These are phyloP conservation scores for Tiliacea aurago DNA, from an alignment of 2,888 invertebrate species.

Conservation along the genomic window DNA sequence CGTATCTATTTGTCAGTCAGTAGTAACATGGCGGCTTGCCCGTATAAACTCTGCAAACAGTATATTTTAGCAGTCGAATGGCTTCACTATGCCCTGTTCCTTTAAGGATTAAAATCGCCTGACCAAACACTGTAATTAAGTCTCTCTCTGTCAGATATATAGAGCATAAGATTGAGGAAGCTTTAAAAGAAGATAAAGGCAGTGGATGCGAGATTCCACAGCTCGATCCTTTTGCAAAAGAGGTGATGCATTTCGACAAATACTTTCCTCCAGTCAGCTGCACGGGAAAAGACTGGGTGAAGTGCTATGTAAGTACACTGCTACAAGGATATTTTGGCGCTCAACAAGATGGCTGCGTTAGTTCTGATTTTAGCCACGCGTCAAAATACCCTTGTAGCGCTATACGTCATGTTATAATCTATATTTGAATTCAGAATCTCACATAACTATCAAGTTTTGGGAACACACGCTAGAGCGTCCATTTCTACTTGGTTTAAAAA, in stretches of 20 bases:
- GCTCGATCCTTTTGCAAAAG: slow-evolving; percentile 90
- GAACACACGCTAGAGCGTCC: no score
- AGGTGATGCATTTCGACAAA: slow-evolving; percentile 93
- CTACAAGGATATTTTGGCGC: background rate
- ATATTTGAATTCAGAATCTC: background rate
- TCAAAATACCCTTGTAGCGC: background rate
- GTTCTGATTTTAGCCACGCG: background rate
- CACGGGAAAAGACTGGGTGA: slow-evolving; percentile 94
- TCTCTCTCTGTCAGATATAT: slow-evolving; percentile 73
- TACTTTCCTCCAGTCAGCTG: slow-evolving; percentile 92
- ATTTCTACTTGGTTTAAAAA: no score
- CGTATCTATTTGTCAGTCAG: background rate
- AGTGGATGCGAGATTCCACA: slow-evolving; percentile 86
- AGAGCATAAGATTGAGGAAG: slow-evolving; percentile 78
- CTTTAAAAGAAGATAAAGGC: slow-evolving; percentile 81
- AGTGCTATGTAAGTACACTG: slow-evolving; percentile 91
- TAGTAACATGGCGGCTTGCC: background rate
- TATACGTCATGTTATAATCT: background rate
- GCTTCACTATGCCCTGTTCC: background rate
- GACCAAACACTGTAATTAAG: slow-evolving; percentile 5
- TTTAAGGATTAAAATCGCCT: slow-evolving; percentile 14
- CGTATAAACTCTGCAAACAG: background rate
- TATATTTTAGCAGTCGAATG: background rate
- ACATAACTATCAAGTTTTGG: background rate
- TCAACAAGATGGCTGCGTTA: background rate